Evolutionary conservation across 2,797 vertebrate genomes (phyloP), one percentile per base, ranked within the genome.

Genomic region (Limosa lapponica): DNA sequence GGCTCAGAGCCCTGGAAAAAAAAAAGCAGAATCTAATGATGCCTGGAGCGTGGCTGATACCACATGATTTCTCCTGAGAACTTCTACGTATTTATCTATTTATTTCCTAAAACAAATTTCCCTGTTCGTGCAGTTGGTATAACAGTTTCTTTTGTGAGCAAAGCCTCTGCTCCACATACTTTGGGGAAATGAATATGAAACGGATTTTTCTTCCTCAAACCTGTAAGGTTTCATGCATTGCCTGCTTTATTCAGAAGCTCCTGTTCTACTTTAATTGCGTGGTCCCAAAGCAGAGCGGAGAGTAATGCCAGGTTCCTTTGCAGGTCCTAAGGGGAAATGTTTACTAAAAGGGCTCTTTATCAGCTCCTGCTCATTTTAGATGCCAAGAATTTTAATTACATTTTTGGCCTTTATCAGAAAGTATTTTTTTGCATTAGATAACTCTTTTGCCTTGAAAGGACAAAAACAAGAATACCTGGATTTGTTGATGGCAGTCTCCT

Each of bases 291-390:
- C 37, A 84, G 37, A 83, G 18, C 46, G 34, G 18, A 90, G 65
- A 69, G 58, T 34, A 87, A 91, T 46, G 27, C 7, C 85, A 97
- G 88, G 86, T 82, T 92, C 72, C 74, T 94, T 28, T 64, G 82
- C 54, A 46, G 49, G 55, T 96, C 92, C 36, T 11, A 87, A 44
- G 67, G 88, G 91, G 58, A 95, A 94, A 80, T 91, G 88, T 67
- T 93, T 92, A 96, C 92, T 86, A 78, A 54, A 94, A 95, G 49
- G 27, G 19, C 49, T 94, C 90, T 96, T 97, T 91, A 96, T 96
- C 92, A 93, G 82, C 6, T 55, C 82, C 77, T 72, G 43, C 36
- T 92, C 36, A 37, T 62, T 91, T 78, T 89, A 52, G 64, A 96
- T 91, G 81, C 67, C 88, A 96, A 73, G 51, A 95, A 96, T 90